Percentiles rank a stretch among this genome's conserved stretches.
Conservation (phyloP, 1,140 invertebrate genomes). For the Aphis craccivora region DNA sequence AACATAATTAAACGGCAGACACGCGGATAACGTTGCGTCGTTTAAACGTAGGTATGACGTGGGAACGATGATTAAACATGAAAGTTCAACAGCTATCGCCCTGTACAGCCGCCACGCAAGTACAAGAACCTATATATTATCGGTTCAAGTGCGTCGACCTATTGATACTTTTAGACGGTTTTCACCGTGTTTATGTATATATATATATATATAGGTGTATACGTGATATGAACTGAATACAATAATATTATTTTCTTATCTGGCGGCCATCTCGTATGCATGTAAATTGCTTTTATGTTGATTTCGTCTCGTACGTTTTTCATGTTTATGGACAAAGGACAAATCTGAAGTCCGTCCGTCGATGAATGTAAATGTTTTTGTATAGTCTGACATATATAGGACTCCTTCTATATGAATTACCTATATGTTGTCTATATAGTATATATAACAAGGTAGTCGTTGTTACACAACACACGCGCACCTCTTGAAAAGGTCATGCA, state of each 20-base stretch:
- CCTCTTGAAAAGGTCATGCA: not conserved
- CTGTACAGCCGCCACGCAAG: not conserved
- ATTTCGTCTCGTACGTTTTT: not conserved
- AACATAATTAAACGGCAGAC: not conserved
- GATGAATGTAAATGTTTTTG: not conserved
- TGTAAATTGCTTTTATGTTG: not conserved
- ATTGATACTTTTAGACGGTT: not conserved
- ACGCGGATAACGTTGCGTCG: not conserved
- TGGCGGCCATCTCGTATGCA: not conserved
- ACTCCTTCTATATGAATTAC: not conserved
- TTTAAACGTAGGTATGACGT: not conserved
- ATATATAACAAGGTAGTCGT: not conserved
- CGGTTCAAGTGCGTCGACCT: not conserved
- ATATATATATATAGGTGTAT: not conserved
- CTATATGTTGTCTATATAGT: not conserved
- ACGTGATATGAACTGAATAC: not conserved
- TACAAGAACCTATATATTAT: not conserved
- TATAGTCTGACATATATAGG: not conserved
- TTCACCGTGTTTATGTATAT: not conserved
- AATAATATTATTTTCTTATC: constrained; percentile 15
- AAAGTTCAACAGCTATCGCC: not conserved
- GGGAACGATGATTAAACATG: not conserved
- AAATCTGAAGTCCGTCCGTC: not conserved
- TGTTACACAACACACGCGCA: not conserved
- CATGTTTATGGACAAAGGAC: not conserved